A percentile compares a stretch with the other conserved stretches of the same genome.
These are phyloP conservation scores for Microplitis mediator DNA, from an alignment of 1,140 invertebrate genomes.

Conservation along the genomic window DNA sequence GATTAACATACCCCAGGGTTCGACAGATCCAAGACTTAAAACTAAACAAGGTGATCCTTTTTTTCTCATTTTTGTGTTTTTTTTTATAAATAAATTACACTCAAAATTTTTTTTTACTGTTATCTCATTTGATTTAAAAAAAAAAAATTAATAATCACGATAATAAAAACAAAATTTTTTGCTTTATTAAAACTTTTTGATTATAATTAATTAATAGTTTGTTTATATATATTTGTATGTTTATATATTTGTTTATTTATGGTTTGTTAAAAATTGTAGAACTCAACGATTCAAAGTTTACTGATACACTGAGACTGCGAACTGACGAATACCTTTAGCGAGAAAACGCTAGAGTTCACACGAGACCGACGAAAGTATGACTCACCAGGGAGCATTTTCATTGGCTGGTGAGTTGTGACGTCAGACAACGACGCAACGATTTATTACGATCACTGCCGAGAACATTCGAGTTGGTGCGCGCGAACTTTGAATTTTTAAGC, in stretches of 20 bases:
- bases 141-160: no score
- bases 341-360: constrained; percentile 38
- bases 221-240: not conserved
- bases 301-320: not conserved
- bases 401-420: constrained; percentile 46
- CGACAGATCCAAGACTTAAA: constrained; percentile 66
- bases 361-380: constrained; percentile 45
- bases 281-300: not conserved
- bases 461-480: not conserved
- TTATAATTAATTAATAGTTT: not conserved
- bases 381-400: constrained; percentile 40
- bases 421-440: constrained; percentile 24
- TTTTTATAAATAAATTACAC: not conserved
- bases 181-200: not conserved
- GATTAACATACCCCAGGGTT: constrained; percentile 61
- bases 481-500: not conserved
- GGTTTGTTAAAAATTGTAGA: not conserved
- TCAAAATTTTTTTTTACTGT: not conserved
- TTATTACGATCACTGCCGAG: not conserved
- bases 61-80: constrained; percentile 37
- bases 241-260: not conserved
- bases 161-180: no score
- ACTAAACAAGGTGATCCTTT: constrained; percentile 69
- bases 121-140: not conserved
- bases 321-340: not conserved